These are phyloP conservation scores for Nineta flava DNA, from an alignment of 2,888 invertebrate genomes.

Conservation along the genomic window DNA sequence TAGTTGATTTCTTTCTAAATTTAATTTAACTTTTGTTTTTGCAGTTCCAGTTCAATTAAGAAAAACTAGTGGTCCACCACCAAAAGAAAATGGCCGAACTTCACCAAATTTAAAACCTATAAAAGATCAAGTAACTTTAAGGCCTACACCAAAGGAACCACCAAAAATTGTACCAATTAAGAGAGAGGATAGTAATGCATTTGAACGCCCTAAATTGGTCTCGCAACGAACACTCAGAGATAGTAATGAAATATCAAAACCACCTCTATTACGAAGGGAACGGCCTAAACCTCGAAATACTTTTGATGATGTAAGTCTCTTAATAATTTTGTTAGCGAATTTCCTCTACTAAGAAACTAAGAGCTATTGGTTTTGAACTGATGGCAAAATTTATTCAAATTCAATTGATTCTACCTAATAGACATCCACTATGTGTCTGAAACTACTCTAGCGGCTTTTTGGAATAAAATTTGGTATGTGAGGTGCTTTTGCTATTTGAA, in stretches of 20 bases:
- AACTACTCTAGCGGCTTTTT: no score
- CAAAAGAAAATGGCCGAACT: slow-evolving; percentile 12
- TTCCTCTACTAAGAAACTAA: no score
- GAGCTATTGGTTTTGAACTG: no score
- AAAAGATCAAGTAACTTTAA: background rate
- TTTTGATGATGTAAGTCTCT: background rate
- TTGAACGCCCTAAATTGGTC: slow-evolving; percentile 8
- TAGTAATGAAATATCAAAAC: background rate
- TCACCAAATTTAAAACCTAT: background rate
- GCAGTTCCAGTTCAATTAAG: background rate
- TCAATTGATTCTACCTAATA: no score
- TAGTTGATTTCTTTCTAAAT: background rate
- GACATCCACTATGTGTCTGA: no score
- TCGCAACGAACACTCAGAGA: slow-evolving; percentile 1
- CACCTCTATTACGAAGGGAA: slow-evolving; percentile 1
- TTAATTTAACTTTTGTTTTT: background rate
- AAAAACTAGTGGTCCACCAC: slow-evolving; percentile 17
- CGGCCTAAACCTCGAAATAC: background rate
- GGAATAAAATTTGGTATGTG: no score
- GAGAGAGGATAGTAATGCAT: background rate
- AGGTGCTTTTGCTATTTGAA: no score
- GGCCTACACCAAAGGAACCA: background rate
- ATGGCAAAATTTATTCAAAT: no score
- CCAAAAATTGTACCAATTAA: background rate
- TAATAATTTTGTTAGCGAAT: background rate